phyloP scores from a whole-genome alignment of 2,888 invertebrate species.

The Periphyllus acericola region DNA sequence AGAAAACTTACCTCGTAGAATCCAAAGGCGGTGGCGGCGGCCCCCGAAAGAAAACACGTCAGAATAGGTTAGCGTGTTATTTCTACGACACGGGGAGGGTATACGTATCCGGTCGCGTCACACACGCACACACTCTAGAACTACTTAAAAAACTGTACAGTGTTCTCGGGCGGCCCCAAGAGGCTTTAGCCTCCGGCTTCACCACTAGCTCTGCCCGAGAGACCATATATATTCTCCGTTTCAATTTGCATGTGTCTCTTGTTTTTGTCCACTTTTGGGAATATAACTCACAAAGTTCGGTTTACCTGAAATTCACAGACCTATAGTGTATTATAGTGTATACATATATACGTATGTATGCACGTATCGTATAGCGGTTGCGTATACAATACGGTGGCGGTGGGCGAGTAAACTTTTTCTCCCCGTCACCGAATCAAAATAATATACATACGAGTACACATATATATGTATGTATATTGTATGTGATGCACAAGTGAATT shows the following conservation, averaged over 20 bases:
- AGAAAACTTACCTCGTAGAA: neutral
- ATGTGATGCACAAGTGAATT: constrained; percentile 27
- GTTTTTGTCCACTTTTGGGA: constrained; percentile 62
- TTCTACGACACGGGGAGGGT: constrained; percentile 19
- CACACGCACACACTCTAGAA: constrained; percentile 3
- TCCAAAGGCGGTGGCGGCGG: neutral
- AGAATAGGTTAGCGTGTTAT: constrained; percentile 40
- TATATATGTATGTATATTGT: too few species aligned
- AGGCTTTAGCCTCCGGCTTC: constrained; percentile 23
- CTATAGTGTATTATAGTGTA: neutral
- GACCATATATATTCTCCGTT: constrained; percentile 39
- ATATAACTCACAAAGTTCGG: constrained; percentile 62
- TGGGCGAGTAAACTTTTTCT: constrained; percentile 36
- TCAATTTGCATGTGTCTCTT: constrained; percentile 62
- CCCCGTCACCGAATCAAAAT: constrained; percentile 33
- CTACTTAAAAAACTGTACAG: constrained; percentile 58
- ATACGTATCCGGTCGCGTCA: too few species aligned
- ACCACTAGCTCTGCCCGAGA: neutral
- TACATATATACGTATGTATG: too few species aligned
- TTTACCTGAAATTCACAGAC: constrained; percentile 59
- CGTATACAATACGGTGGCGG: neutral
- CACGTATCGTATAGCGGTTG: neutral
- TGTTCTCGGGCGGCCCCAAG: constrained; percentile 47
- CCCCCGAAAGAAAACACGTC: constrained; percentile 53
- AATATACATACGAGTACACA: too few species aligned